Conservation (phyloP, 1,140 invertebrate species). For the Dinoponera quadriceps region DNA sequence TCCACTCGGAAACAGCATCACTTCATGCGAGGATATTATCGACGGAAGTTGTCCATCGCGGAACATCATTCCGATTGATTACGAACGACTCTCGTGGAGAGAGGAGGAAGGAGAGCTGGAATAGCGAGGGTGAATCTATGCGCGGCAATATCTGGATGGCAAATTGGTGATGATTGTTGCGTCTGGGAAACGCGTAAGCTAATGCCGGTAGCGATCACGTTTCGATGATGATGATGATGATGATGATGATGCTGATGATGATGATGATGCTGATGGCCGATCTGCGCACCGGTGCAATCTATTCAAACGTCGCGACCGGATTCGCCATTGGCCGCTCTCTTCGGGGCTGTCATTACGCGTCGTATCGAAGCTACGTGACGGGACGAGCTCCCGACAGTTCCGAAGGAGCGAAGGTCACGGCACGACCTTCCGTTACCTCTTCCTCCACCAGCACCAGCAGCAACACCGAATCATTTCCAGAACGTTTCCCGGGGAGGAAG, state of each 20-base stretch:
- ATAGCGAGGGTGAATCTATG: slow-evolving; percentile 32
- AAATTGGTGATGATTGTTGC: slow-evolving; percentile 69
- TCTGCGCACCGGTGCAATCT: slow-evolving; percentile 22
- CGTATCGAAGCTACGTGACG: slow-evolving; percentile 72
- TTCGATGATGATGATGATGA: slow-evolving; percentile 68
- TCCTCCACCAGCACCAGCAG: not conserved
- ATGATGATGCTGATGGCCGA: slow-evolving; percentile 34
- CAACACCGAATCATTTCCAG: slow-evolving; percentile 32
- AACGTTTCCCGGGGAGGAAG: slow-evolving; percentile 12
- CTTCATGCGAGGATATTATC: not conserved
- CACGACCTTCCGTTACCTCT: slow-evolving; percentile 30
- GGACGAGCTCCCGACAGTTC: slow-evolving; percentile 40
- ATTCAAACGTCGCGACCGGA: slow-evolving; percentile 43
- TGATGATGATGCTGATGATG: not conserved
- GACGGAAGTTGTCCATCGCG: not conserved
- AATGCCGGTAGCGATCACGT: slow-evolving; percentile 78
- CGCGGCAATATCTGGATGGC: slow-evolving; percentile 56
- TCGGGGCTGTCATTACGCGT: slow-evolving; percentile 74
- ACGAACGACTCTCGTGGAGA: not conserved
- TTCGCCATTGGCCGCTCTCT: slow-evolving; percentile 59
- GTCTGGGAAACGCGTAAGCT: slow-evolving; percentile 56
- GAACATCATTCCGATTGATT: slow-evolving; percentile 32
- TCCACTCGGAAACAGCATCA: not conserved
- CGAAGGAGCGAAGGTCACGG: slow-evolving; percentile 48
- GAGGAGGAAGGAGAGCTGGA: not conserved